Conservation (phyloP, 2,888 invertebrate genomes). For the Nycteola revayana region DNA sequence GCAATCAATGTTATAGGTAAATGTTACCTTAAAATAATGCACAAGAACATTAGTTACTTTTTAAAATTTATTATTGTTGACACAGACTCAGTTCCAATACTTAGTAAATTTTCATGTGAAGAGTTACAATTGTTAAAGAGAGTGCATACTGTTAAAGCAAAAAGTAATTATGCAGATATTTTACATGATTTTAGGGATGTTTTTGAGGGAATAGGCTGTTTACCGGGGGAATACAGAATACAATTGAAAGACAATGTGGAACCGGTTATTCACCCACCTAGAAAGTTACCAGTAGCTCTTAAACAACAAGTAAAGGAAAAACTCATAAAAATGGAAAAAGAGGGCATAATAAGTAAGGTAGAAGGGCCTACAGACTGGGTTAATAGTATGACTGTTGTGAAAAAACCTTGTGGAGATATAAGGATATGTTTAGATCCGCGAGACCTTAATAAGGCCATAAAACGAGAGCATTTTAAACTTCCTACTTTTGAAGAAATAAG, state of each 20-base stretch:
- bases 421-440: conserved; percentile 32
- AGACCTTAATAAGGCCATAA: conserved; percentile 25
- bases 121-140: conserved; percentile 20
- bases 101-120: conserved; percentile 18
- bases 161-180: neutral
- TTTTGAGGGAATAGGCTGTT: conserved; percentile 3
- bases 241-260: conserved; percentile 5
- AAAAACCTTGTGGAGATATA: conserved; percentile 28
- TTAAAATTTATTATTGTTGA: conserved; percentile 20
- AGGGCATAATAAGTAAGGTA: conserved; percentile 24
- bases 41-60: conserved; percentile 13
- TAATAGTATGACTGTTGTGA: conserved; percentile 28
- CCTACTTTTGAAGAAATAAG: conserved; percentile 18
- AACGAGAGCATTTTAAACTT: conserved; percentile 21
- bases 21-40: conserved; percentile 15
- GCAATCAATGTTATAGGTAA: conserved; percentile 17
- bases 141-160: conserved; percentile 1
- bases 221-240: conserved; percentile 13
- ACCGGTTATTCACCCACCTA: conserved; percentile 26
- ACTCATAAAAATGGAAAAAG: conserved; percentile 21
- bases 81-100: conserved; percentile 13
- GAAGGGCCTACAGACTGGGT: conserved; percentile 32
- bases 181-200: conserved; percentile 12
- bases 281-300: conserved; percentile 25
- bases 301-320: conserved; percentile 20